Conservation (phyloP, 2,888 invertebrate species). For the Harpalus rubripes region DNA sequence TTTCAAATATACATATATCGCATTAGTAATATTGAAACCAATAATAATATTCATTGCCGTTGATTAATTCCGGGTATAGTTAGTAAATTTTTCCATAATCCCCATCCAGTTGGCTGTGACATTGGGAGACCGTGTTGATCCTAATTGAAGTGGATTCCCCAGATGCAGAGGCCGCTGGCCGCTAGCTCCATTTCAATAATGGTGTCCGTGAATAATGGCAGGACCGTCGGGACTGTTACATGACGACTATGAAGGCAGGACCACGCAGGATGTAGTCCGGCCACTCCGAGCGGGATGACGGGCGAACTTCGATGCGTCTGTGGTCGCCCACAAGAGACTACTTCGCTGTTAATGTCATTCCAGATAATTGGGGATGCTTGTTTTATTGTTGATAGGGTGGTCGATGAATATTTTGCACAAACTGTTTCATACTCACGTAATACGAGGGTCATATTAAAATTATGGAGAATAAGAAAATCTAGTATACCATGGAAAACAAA, state of each 20-base stretch:
- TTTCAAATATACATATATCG: background rate
- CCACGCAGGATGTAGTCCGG: conserved; percentile 1
- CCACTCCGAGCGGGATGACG: background rate
- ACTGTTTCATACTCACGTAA: background rate
- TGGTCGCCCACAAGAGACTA: conserved; percentile 50
- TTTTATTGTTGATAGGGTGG: too few relatives aligned
- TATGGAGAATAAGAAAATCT: background rate
- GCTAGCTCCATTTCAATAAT: conserved; percentile 71
- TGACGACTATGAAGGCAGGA: conserved; percentile 54
- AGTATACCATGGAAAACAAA: too few relatives aligned
- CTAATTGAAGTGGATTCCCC: conserved; percentile 71
- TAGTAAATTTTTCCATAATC: background rate
- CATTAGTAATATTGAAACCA: background rate
- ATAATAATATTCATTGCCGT: background rate
- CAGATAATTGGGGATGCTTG: background rate
- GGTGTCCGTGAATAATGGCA: conserved; percentile 68
- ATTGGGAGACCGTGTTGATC: conserved; percentile 68
- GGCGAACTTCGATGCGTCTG: conserved; percentile 40
- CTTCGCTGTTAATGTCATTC: background rate
- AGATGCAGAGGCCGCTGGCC: conserved; percentile 67
- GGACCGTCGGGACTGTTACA: conserved; percentile 55
- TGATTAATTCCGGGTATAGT: background rate
- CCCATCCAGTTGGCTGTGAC: background rate
- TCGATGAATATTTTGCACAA: too few relatives aligned
- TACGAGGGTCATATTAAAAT: background rate